Percentiles rank a stretch among this genome's conserved stretches.
These are phyloP conservation scores for Sebastes reedi DNA, from an alignment of 2,797 vertebrate species.

Conservation along the genomic window DNA sequence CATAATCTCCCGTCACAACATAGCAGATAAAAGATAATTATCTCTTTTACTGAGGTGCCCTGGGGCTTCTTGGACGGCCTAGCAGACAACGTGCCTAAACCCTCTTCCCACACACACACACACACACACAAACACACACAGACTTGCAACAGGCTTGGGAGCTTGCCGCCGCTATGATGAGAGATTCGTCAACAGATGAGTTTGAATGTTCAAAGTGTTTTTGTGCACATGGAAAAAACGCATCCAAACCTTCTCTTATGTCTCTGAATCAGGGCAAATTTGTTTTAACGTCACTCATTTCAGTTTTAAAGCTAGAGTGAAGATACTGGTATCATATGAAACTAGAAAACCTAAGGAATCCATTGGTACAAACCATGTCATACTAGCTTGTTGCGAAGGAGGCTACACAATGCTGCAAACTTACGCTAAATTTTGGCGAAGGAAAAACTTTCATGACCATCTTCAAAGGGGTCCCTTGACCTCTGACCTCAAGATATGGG, in stretches of 20 bases:
- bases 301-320: too few species aligned
- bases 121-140: slow-evolving; percentile 16
- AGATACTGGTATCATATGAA: too few species aligned
- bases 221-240: neutral
- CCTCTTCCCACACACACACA: slow-evolving; percentile 62
- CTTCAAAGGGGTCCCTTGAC: too few species aligned
- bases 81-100: slow-evolving; percentile 75
- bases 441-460: accelerated
- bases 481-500: too few species aligned
- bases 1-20: slow-evolving; percentile 87
- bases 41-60: slow-evolving; percentile 82
- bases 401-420: too few species aligned
- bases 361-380: too few species aligned
- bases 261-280: neutral
- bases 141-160: slow-evolving; percentile 48
- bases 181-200: slow-evolving; percentile 29
- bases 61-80: slow-evolving; percentile 79
- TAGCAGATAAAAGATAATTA: slow-evolving; percentile 87
- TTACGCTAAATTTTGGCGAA: too few species aligned
- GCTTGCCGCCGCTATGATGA: slow-evolving; percentile 18
- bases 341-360: too few species aligned
- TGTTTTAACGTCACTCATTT: too few species aligned
- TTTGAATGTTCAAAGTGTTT: slow-evolving; percentile 33
- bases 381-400: accelerated
- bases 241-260: neutral